phyloP scores from a whole-genome alignment of 2,888 invertebrate species.

The Coelogynopora nodosa region DNA sequence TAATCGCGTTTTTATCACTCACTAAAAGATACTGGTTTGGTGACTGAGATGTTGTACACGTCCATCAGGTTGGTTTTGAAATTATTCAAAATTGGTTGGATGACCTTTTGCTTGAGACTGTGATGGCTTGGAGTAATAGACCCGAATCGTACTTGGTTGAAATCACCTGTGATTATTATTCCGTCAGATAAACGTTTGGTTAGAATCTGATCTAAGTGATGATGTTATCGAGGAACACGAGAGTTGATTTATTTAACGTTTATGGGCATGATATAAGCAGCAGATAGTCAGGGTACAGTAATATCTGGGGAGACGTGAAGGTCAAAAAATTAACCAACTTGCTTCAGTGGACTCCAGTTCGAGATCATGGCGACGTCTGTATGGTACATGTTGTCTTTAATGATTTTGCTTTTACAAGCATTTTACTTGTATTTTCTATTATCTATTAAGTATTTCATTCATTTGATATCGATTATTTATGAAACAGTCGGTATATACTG shows the following conservation, averaged over 20 bases:
- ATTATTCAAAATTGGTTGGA: not conserved
- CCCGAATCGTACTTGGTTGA: not conserved
- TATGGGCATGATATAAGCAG: not conserved
- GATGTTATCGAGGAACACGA: not conserved
- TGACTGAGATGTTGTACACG: not conserved
- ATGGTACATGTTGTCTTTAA: too few relatives aligned
- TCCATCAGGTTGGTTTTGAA: slow-evolving; percentile 1
- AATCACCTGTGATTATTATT: not conserved
- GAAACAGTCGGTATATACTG: too few relatives aligned
- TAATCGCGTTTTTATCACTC: not conserved
- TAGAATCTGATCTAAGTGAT: not conserved
- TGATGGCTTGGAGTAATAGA: not conserved
- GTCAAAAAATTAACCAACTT: too few relatives aligned
- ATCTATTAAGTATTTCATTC: too few relatives aligned
- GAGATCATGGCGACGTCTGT: too few relatives aligned
- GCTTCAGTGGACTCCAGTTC: too few relatives aligned
- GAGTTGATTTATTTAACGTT: not conserved
- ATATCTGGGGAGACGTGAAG: not conserved
- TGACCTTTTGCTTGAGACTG: not conserved
- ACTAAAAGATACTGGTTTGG: not conserved
- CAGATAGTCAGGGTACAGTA: not conserved
- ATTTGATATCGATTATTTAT: too few relatives aligned
- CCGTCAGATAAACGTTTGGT: not conserved
- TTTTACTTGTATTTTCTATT: too few relatives aligned
- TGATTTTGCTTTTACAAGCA: too few relatives aligned